Conservation (phyloP, 2,888 invertebrate genomes). For the Copidosoma aretas region DNA sequence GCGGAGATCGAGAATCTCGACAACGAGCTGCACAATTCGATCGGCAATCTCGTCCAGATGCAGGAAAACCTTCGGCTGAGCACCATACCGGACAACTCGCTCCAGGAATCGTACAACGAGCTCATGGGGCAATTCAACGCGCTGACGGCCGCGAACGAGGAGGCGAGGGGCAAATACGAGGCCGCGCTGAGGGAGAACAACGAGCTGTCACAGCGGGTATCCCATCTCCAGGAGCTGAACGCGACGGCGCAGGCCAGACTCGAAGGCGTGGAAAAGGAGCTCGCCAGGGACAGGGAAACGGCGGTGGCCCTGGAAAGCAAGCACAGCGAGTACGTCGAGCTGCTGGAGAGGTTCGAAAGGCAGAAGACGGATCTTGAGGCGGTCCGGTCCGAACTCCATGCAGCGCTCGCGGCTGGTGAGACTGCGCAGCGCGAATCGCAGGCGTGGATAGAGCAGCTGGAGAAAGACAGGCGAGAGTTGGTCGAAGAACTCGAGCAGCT, state of each 20-base stretch:
- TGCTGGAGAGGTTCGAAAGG: constrained; percentile 36
- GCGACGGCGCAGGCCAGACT: constrained; percentile 62
- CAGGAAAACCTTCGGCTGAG: constrained; percentile 73
- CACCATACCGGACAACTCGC: constrained; percentile 63
- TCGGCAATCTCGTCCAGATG: constrained; percentile 70
- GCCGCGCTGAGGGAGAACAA: constrained; percentile 67
- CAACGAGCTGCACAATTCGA: constrained; percentile 70
- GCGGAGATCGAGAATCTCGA: constrained; percentile 77
- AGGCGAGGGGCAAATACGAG: constrained; percentile 68
- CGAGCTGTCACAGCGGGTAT: constrained; percentile 65
- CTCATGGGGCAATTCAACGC: constrained; percentile 70
- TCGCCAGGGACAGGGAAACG: constrained; percentile 43
- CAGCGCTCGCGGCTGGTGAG: constrained; percentile 63
- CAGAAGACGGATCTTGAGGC: constrained; percentile 64
- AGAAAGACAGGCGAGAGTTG: constrained; percentile 54
- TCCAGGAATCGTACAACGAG: constrained; percentile 69
- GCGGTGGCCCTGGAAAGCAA: constrained; percentile 44
- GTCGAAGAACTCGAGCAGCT: constrained; percentile 52
- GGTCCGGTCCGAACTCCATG: constrained; percentile 61
- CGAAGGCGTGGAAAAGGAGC: constrained; percentile 47
- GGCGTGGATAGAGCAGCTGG: constrained; percentile 58
- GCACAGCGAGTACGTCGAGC: constrained; percentile 40
- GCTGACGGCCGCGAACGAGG: constrained; percentile 70
- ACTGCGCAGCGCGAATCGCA: constrained; percentile 65
- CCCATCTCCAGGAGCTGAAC: constrained; percentile 63